phyloP scores from a whole-genome alignment of 2,888 invertebrate species.

The Watsonalla binaria region DNA sequence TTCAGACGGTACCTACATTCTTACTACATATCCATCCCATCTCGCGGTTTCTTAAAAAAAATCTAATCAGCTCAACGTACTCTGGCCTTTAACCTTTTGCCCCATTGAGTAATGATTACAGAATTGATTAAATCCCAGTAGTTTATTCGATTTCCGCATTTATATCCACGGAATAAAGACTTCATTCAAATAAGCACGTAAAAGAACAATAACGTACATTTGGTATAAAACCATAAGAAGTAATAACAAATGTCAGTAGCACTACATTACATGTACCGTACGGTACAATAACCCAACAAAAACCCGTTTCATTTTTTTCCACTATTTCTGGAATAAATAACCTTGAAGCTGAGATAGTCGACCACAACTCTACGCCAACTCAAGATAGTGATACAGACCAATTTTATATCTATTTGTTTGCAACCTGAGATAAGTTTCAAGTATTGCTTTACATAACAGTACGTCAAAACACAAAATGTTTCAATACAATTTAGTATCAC shows the following conservation, averaged over 20 bases:
- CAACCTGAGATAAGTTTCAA: not conserved
- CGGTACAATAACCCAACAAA: not conserved
- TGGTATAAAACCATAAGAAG: not conserved
- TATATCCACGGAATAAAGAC: not conserved
- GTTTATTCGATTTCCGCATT: not conserved
- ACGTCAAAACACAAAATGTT: slow-evolving; percentile 10
- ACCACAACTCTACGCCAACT: not conserved
- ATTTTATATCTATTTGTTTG: not conserved
- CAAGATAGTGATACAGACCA: not conserved
- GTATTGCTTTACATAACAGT: slow-evolving; percentile 1
- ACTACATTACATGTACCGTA: not conserved
- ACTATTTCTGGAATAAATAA: not conserved
- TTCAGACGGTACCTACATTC: too few relatives aligned
- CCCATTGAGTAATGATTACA: not conserved
- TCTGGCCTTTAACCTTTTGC: not conserved
- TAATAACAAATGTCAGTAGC: not conserved
- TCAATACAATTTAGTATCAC: not conserved
- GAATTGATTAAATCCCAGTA: too few relatives aligned
- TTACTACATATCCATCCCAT: too few relatives aligned
- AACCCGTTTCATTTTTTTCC: not conserved
- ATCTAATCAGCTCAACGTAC: too few relatives aligned
- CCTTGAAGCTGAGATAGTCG: not conserved
- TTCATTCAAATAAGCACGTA: too few relatives aligned
- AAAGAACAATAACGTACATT: too few relatives aligned
- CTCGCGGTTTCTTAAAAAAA: too few relatives aligned